Percentiles rank a stretch among this genome's conserved stretches.
Conservation (phyloP, 2,113 vertebrate genomes). For the Sinocyclocheilus anophthalmus region DNA sequence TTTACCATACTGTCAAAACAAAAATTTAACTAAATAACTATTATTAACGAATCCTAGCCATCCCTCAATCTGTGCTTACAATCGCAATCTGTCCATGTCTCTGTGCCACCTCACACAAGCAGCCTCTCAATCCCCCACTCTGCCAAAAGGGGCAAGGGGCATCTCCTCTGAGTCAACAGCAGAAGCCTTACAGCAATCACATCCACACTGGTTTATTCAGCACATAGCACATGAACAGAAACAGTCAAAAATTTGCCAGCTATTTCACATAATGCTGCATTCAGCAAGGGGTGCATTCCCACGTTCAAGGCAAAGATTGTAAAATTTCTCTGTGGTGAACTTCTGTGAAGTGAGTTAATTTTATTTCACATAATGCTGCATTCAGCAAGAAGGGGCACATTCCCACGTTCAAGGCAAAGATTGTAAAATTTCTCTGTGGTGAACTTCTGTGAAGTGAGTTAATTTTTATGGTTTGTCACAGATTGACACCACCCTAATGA, state of each 20-base stretch:
- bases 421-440: not conserved
- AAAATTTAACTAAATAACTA: no score
- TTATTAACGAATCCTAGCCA: not conserved
- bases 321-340: no score
- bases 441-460: constrained; percentile 28
- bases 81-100: constrained; percentile 45
- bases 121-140: not conserved
- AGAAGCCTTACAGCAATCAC: not conserved
- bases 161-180: constrained; percentile 13
- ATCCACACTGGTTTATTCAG: constrained; percentile 4
- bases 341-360: constrained; percentile 8
- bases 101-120: constrained; percentile 13
- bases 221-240: not conserved
- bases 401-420: not conserved
- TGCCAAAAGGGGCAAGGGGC: constrained; percentile 8
- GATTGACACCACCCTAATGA: constrained; percentile 12
- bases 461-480: constrained; percentile 30
- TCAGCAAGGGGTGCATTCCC: not conserved
- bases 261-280: not conserved
- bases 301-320: not conserved
- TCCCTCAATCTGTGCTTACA: not conserved
- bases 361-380: no score
- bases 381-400: no score
- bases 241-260: not conserved
- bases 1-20: no score